These are phyloP conservation scores for Pararge aegeria DNA, from an alignment of 1,140 invertebrate genomes.

Conservation along the genomic window DNA sequence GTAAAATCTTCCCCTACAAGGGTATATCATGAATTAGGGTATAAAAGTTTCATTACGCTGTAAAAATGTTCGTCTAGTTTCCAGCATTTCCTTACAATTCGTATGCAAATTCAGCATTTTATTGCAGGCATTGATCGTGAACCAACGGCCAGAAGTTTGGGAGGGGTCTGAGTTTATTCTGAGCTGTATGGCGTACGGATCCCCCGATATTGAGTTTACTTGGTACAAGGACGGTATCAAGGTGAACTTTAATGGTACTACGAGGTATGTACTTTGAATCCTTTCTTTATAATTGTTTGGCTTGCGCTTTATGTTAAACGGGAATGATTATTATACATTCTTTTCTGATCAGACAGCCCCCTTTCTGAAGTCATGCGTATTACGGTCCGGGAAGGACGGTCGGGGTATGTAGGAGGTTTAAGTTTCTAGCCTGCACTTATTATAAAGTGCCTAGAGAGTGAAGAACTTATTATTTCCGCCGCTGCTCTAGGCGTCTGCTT, in stretches of 20 bases:
- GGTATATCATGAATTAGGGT: conserved; percentile 13
- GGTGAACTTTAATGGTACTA: conserved; percentile 86
- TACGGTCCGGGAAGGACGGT: too few relatives aligned
- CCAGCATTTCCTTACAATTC: conserved; percentile 29
- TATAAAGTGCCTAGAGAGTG: too few relatives aligned
- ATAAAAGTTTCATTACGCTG: conserved; percentile 32
- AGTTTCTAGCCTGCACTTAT: not conserved
- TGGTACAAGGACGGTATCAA: conserved; percentile 90
- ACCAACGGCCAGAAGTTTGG: conserved; percentile 83
- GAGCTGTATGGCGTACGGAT: conserved; percentile 88
- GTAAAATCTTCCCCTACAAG: conserved; percentile 15
- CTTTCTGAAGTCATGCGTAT: too few relatives aligned
- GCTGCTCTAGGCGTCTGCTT: too few relatives aligned
- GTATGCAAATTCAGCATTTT: conserved; percentile 34
- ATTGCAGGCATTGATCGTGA: conserved; percentile 82
- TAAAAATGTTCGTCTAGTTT: conserved; percentile 28
- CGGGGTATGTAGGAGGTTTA: too few relatives aligned
- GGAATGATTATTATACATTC: too few relatives aligned
- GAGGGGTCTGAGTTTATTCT: conserved; percentile 88
- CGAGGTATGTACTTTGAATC: conserved; percentile 85
- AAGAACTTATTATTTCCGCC: too few relatives aligned
- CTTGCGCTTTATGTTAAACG: too few relatives aligned
- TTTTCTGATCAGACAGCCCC: too few relatives aligned
- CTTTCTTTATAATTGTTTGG: too few relatives aligned
- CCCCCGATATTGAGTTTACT: conserved; percentile 85